Conservation (phyloP, 2,888 invertebrate genomes). For the Aplocera efformata region DNA sequence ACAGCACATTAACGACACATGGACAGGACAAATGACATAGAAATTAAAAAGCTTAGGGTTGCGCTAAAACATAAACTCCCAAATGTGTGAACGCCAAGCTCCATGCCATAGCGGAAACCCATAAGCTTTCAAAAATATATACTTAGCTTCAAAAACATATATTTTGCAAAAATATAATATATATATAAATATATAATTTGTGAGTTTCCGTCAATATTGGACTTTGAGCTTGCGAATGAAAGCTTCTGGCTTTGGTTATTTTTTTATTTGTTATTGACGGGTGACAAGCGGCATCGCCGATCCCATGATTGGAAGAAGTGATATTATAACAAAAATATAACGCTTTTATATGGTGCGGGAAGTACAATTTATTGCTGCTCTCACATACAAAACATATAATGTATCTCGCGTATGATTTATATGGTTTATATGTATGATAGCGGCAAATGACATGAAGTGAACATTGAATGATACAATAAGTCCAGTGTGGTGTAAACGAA, state of each 20-base stretch:
- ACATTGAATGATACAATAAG: slow-evolving; percentile 12
- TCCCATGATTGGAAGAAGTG: slow-evolving; percentile 13
- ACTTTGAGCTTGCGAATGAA: slow-evolving; percentile 61
- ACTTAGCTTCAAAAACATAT: slow-evolving; percentile 26
- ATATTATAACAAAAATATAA: slow-evolving; percentile 8
- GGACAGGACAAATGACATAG: slow-evolving; percentile 22
- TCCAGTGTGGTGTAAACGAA: slow-evolving; percentile 5
- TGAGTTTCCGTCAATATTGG: slow-evolving; percentile 68
- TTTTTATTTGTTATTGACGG: slow-evolving; percentile 15
- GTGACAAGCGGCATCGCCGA: slow-evolving; percentile 29
- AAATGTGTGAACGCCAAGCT: slow-evolving; percentile 41
- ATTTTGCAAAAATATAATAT: slow-evolving; percentile 13
- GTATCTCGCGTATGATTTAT: no score
- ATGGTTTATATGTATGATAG: not conserved
- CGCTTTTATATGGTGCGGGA: slow-evolving; percentile 6
- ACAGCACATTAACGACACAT: slow-evolving; percentile 2
- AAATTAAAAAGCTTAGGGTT: slow-evolving; percentile 60
- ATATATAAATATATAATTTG: slow-evolving; percentile 28
- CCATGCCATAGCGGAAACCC: slow-evolving; percentile 65
- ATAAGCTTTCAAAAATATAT: slow-evolving; percentile 65
- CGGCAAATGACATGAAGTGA: not conserved
- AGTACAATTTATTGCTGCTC: not conserved
- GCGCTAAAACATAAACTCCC: slow-evolving; percentile 41
- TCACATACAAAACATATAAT: slow-evolving; percentile 2
- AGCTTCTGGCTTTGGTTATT: slow-evolving; percentile 63